Percentiles rank a stretch among this genome's conserved stretches.
Conservation (phyloP, 1,140 invertebrate genomes). For the Brachionus calyciflorus region DNA sequence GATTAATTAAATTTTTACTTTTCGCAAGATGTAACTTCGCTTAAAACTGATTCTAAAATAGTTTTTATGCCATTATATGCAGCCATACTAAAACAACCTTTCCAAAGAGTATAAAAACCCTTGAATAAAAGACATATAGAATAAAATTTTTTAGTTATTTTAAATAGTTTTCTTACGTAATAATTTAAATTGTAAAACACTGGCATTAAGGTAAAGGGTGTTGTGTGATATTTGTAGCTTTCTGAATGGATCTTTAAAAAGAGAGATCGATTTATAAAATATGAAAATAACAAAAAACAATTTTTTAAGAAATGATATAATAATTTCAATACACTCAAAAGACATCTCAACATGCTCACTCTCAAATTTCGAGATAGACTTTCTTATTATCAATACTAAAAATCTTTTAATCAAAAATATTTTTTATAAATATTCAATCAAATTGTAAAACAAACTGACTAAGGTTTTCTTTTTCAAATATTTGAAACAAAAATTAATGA, state of each 20-base stretch:
- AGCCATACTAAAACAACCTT: conserved; percentile 42
- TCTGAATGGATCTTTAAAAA: conserved; percentile 39
- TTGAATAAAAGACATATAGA: background rate
- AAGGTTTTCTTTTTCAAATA: too few relatives aligned
- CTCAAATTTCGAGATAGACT: too few relatives aligned
- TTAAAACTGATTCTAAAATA: conserved; percentile 23
- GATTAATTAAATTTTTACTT: background rate
- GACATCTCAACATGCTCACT: too few relatives aligned
- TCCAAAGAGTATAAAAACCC: conserved; percentile 24
- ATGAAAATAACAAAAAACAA: background rate
- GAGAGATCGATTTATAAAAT: background rate
- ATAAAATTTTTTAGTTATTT: background rate
- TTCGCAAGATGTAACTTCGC: conserved; percentile 36
- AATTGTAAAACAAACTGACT: too few relatives aligned
- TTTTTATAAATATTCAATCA: too few relatives aligned
- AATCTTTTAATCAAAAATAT: too few relatives aligned
- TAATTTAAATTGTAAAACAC: conserved; percentile 45
- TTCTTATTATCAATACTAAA: too few relatives aligned
- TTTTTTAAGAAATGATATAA: background rate
- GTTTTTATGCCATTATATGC: conserved; percentile 32
- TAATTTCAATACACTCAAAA: too few relatives aligned
- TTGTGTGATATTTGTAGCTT: conserved; percentile 28
- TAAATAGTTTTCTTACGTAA: background rate
- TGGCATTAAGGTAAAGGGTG: conserved; percentile 39
- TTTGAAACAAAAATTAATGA: too few relatives aligned